Evolutionary conservation across 2,888 invertebrate species (phyloP), one percentile per base, ranked within the genome.

Genomic region (Caenorhabditis sp.): DNA sequence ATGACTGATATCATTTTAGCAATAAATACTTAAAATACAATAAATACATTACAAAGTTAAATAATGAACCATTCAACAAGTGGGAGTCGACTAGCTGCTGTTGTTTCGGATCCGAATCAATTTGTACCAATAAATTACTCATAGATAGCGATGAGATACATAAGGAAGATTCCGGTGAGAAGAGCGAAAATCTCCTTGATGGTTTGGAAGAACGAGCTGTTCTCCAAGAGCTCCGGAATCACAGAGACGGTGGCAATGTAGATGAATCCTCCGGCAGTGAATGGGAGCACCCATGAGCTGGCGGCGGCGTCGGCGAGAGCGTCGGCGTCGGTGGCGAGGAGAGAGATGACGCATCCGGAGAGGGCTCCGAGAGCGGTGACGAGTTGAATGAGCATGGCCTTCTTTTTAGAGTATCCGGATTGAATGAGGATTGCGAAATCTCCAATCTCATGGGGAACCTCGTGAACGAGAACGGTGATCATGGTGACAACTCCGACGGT

Each of bases 181-280:
- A 92, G 72, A 26, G 91, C 90, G 35, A 88, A 49, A 31, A 91
- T 84, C 66, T 92, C 91, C 70, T 88, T 88, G 64, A 91, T 73
- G 2, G 89, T 87, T 80, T 91, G 90, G 85, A 89, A 85, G 54
- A 89, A 77, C 0, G 90, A 89, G 51, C 89, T 88, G 58, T 97
- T 96, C 92, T 96, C 96, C 87, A 99, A 94, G 61, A 99, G 94
- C 93, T 99, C 98, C 10, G 99, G 99, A 92, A 99, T 96, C 26
- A 99, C 97, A 85, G 98, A 98, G 0, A 99, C 99, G 22, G 98
- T 96, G 24, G 99, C 99, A 90, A 99, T 98, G 93, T 99, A 99
- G 93, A 99, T 99, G 93, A 99, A 99, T n/a, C 99, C 94, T 14
- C 92, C 92, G 49, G 90, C 90, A 49, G 92, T 92, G 88, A 99